Evolutionary conservation across 2,797 vertebrate genomes (phyloP), one percentile per base, ranked within the genome.

Genomic region (Manis javanica): DNA sequence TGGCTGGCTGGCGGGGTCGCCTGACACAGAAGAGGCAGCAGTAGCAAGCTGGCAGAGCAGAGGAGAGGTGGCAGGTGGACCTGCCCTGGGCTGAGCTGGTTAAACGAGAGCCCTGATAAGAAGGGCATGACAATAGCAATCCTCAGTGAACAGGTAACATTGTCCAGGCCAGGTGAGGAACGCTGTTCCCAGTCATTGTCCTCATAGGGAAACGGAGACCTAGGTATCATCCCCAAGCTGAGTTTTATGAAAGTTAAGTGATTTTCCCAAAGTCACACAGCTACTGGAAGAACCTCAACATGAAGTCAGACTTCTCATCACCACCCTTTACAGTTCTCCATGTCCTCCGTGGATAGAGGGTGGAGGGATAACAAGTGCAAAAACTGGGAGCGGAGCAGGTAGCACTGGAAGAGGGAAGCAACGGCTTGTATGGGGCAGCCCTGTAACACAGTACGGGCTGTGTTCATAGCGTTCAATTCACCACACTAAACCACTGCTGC

Each of bases 321-420:
- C 64, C 9, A 8, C 1, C 4, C 13, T 39, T n/a, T 1, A 23
- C 3, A 7, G 14, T 10, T 10, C 49, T 13, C 11, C 1, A 3
- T 10, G 42, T 31, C 37, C 0, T 0, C 63, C 0, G 12, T 1
- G 29, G 31, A 42, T 0, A 15, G 9, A 82, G 31, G 0, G 16
- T 13, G 12, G 37, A 21, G 29, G 46, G 18, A 12, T 6, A 15
- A 16, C 3, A 46, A 46, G 1, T 5, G 64, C 15, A 3, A 53
- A 74, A 1, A 1, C 34, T 64, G 5, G 53, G 61, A 1, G 5
- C 77, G 16, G 1, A 26, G 12, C 19, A 2, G 1, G 51, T 0
- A 31, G n/a, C 24, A 0, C 7, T 0, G 5, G n/a, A 29, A 24
- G 42, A 11, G 84, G 29, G 2, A 1, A 55, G 26, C 26, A 7